phyloP scores from a whole-genome alignment of 1,140 invertebrate species.

The Ectropis grisescens region DNA sequence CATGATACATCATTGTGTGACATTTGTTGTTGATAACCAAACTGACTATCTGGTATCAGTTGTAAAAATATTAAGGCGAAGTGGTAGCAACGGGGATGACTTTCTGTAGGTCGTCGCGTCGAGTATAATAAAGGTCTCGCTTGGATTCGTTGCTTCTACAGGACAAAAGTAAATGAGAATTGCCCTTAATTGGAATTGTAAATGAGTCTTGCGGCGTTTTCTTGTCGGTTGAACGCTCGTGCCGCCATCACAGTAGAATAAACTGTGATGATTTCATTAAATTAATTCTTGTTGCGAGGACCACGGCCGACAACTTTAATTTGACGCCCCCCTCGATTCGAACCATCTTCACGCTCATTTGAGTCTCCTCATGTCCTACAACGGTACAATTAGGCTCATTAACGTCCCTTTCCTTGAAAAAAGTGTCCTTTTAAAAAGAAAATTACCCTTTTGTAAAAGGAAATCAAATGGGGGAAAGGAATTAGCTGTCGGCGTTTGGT shows the following conservation, averaged over 20 bases:
- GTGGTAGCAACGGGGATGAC: slow-evolving; percentile 2
- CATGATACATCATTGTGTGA: too few relatives aligned
- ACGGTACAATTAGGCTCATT: slow-evolving; percentile 1
- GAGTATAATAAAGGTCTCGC: slow-evolving; percentile 13
- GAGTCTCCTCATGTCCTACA: slow-evolving; percentile 10
- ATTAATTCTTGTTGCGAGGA: slow-evolving; percentile 39
- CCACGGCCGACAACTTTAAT: slow-evolving; percentile 27
- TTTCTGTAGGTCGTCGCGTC: slow-evolving; percentile 17
- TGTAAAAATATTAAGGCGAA: not conserved
- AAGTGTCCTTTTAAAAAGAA: slow-evolving; percentile 9
- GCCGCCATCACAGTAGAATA: slow-evolving; percentile 43
- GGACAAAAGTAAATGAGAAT: slow-evolving; percentile 60
- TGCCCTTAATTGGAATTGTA: slow-evolving; percentile 63
- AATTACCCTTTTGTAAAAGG: slow-evolving; percentile 10
- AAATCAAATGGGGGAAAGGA: slow-evolving; percentile 1
- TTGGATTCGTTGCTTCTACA: slow-evolving; percentile 46
- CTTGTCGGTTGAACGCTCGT: slow-evolving; percentile 47
- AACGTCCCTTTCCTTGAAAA: slow-evolving; percentile 7
- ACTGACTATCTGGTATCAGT: too few relatives aligned
- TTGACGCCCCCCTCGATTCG: slow-evolving; percentile 26
- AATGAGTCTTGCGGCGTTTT: slow-evolving; percentile 57
- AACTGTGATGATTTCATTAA: slow-evolving; percentile 59
- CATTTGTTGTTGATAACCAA: too few relatives aligned
- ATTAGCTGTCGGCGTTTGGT: too few relatives aligned
- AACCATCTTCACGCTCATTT: slow-evolving; percentile 20